phyloP scores from a whole-genome alignment of 2,888 invertebrate genomes.

The Pocota personata region DNA sequence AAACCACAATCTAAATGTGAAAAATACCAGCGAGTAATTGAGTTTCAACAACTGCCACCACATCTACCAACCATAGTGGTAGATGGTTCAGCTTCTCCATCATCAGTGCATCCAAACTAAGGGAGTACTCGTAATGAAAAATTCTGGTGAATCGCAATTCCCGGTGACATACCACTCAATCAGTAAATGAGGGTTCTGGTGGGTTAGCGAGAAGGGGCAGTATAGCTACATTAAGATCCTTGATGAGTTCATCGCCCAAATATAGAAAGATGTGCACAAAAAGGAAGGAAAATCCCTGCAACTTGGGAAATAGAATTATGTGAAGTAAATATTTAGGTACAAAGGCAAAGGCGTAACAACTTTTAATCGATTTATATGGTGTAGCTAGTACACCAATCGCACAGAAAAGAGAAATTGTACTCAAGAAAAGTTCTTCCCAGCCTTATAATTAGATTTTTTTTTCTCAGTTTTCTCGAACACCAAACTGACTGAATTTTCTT shows the following conservation, averaged over 20 bases:
- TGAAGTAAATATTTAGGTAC: not conserved
- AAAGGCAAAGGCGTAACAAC: not conserved
- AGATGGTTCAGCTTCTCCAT: not conserved
- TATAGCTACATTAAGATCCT: slow-evolving; percentile 15
- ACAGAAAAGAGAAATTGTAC: too few relatives aligned
- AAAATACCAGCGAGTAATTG: slow-evolving; percentile 48
- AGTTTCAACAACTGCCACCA: slow-evolving; percentile 39
- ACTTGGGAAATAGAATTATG: not conserved
- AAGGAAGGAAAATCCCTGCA: not conserved
- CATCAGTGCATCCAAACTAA: slow-evolving; percentile 5
- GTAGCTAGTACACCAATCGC: not conserved
- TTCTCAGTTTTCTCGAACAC: too few relatives aligned
- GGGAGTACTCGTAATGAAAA: not conserved
- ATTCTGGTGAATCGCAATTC: slow-evolving; percentile 43
- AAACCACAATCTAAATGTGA: slow-evolving; percentile 38
- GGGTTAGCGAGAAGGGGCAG: not conserved
- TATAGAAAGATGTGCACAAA: not conserved
- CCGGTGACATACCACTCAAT: slow-evolving; percentile 56
- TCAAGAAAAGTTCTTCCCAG: too few relatives aligned
- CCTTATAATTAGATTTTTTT: too few relatives aligned
- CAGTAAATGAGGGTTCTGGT: slow-evolving; percentile 39
- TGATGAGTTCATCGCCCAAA: slow-evolving; percentile 3
- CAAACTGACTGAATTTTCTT: too few relatives aligned
- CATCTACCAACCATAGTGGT: slow-evolving; percentile 2
- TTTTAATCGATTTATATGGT: slow-evolving; percentile 3